Evolutionary conservation across 2,888 invertebrate species (phyloP).

Genomic region (Drosophila lacicola): DNA sequence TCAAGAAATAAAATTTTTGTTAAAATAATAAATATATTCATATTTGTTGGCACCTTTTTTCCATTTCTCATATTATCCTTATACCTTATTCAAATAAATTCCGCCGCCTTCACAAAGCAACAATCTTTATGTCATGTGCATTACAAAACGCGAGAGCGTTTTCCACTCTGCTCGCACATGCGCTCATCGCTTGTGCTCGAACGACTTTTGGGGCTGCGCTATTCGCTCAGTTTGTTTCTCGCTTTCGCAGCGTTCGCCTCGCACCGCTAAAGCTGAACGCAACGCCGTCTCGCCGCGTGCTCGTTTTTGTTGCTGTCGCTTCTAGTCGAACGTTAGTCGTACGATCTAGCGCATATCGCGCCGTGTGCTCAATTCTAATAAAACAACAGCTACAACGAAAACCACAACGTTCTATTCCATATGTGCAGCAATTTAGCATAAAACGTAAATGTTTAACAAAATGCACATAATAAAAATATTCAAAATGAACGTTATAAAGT

Average conservation of each 20-base stretch:
- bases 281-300: conserved; percentile 19
- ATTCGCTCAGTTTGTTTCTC: conserved; percentile 44
- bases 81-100: no score
- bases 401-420: conserved; percentile 47
- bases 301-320: conserved; percentile 28
- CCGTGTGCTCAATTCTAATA: conserved; percentile 58
- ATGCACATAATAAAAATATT: conserved; percentile 21
- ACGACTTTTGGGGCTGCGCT: conserved; percentile 41
- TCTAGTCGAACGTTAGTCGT: conserved; percentile 53
- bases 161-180: conserved; percentile 6
- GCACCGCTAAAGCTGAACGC: not conserved
- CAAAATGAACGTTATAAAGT: conserved; percentile 15
- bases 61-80: no score
- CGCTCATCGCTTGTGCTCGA: conserved; percentile 24
- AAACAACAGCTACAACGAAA: conserved; percentile 34
- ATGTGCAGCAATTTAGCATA: conserved; percentile 62
- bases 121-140: not conserved
- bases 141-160: conserved; percentile 1
- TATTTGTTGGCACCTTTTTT: no score
- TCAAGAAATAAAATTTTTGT: no score
- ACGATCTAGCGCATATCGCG: conserved; percentile 61
- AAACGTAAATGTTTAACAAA: conserved; percentile 42
- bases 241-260: conserved; percentile 49
- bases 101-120: no score
- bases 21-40: no score